These are phyloP conservation scores for Campaea margaritaria DNA, from an alignment of 2,888 invertebrate species.

Conservation along the genomic window DNA sequence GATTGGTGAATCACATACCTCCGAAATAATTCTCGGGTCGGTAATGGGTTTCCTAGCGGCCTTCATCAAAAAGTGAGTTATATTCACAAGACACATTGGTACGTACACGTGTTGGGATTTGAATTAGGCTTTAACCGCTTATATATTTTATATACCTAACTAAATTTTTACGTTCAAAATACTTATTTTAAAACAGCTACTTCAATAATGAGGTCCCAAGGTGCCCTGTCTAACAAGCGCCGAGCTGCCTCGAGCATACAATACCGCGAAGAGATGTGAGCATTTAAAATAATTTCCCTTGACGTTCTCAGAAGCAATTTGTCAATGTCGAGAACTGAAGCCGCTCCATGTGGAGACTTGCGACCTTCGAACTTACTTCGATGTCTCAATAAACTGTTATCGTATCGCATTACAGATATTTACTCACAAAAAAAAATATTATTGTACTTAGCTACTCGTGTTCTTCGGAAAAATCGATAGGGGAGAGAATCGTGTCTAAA, in stretches of 20 bases:
- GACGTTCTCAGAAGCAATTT: constrained; percentile 58
- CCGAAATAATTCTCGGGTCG: no score
- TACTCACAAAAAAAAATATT: neutral
- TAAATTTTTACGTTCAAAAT: no score
- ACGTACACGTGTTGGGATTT: no score
- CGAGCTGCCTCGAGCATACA: constrained; percentile 6
- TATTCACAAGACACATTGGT: no score
- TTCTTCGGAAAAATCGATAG: no score
- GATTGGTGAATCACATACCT: no score
- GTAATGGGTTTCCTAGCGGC: no score
- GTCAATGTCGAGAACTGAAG: constrained; percentile 56
- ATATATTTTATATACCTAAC: no score
- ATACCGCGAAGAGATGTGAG: constrained; percentile 38
- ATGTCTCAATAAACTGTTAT: constrained; percentile 20
- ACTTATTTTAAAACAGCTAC: neutral
- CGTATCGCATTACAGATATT: constrained; percentile 16
- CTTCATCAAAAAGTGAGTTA: no score
- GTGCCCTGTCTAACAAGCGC: constrained; percentile 24
- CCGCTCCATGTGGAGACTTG: constrained; percentile 28
- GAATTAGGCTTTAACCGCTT: no score
- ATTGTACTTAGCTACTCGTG: neutral
- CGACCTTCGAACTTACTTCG: constrained; percentile 18
- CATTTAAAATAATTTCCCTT: constrained; percentile 67
- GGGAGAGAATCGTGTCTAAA: neutral
- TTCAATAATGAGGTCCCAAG: constrained; percentile 21